Percentiles rank a stretch among this genome's conserved stretches.
These are phyloP conservation scores for Apteryx owenii DNA, from an alignment of 2,113 vertebrate genomes.

Conservation along the genomic window DNA sequence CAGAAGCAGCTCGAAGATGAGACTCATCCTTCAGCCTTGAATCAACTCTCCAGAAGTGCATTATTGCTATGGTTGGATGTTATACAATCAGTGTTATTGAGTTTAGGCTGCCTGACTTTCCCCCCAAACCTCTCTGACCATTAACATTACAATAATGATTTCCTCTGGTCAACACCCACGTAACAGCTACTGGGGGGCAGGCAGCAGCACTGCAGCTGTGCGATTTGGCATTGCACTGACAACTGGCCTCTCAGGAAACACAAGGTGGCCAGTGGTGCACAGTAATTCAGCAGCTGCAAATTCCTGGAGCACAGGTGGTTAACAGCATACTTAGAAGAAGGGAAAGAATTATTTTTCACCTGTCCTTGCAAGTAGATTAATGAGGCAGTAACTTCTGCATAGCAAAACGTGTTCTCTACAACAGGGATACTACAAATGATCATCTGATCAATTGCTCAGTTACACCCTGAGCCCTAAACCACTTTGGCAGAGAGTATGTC, in stretches of 20 bases:
- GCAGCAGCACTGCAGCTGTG: constrained; percentile 13
- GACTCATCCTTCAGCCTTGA: background rate
- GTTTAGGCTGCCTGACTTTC: background rate
- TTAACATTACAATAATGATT: background rate
- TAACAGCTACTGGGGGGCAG: background rate
- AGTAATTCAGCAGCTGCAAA: background rate
- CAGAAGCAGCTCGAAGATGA: background rate
- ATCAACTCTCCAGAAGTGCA: background rate
- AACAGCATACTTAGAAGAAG: background rate
- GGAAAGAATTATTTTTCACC: background rate
- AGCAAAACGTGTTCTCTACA: background rate
- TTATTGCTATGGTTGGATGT: background rate
- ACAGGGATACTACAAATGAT: background rate
- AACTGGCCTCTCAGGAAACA: background rate
- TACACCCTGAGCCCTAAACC: background rate
- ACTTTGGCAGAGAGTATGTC: background rate
- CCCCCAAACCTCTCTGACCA: background rate
- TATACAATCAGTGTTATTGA: accelerated
- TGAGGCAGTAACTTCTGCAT: background rate
- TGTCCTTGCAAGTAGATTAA: background rate
- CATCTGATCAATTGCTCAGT: background rate
- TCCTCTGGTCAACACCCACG: background rate
- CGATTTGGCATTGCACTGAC: background rate
- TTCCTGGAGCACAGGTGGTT: background rate
- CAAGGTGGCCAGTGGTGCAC: background rate